These are phyloP conservation scores for Gymnosoma rotundatum DNA, from an alignment of 2,888 invertebrate species.

Conservation along the genomic window DNA sequence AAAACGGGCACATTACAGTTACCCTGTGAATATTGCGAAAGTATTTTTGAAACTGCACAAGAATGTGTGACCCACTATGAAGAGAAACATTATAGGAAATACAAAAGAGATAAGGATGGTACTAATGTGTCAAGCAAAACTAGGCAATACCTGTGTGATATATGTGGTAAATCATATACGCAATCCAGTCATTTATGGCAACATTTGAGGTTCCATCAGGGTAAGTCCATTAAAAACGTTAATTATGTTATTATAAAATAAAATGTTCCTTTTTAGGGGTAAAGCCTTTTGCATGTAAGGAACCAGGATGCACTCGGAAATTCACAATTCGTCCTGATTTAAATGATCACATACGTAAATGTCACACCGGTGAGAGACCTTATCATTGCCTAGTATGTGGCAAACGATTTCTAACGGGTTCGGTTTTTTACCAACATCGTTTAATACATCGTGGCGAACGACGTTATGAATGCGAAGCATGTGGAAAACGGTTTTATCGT, in stretches of 20 bases:
- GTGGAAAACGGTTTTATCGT: constrained; percentile 85
- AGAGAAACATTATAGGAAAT: constrained; percentile 84
- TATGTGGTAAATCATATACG: constrained; percentile 85
- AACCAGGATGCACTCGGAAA: constrained; percentile 84
- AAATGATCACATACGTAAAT: constrained; percentile 86
- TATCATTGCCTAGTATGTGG: constrained; percentile 85
- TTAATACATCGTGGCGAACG: constrained; percentile 86
- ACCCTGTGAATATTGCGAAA: constrained; percentile 81
- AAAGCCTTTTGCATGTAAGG: constrained; percentile 85
- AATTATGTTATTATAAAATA: constrained; percentile 1
- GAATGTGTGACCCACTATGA: constrained; percentile 83
- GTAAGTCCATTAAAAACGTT: constrained; percentile 73
- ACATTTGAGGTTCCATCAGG: constrained; percentile 86
- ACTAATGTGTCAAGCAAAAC: constrained; percentile 73
- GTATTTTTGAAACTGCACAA: constrained; percentile 76
- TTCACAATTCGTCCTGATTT: constrained; percentile 86
- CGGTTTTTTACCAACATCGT: constrained; percentile 86
- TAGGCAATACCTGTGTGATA: constrained; percentile 84
- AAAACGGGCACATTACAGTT: constrained; percentile 73
- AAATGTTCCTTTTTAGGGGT: constrained; percentile 82
- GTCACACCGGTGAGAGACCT: constrained; percentile 86
- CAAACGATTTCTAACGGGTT: constrained; percentile 85
- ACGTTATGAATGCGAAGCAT: constrained; percentile 86
- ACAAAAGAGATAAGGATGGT: constrained; percentile 81
- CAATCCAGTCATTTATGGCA: constrained; percentile 87